phyloP scores from a whole-genome alignment of 2,888 invertebrate genomes.

The Ochropleura plecta region DNA sequence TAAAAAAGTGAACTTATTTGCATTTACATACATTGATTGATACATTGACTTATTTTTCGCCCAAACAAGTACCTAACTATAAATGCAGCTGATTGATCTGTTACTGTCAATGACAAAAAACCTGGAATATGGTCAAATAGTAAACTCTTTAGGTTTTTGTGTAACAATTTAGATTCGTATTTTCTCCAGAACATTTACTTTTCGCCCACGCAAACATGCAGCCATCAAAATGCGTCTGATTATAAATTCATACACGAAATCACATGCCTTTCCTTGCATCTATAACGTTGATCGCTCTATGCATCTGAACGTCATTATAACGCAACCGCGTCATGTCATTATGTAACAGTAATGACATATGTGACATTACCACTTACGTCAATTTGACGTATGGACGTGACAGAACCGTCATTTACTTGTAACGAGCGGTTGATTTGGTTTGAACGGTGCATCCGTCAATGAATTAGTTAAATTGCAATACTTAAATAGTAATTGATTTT shows the following conservation, averaged over 20 bases:
- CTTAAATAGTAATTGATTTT: not conserved
- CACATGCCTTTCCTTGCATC: slow-evolving; percentile 7
- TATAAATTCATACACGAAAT: slow-evolving; percentile 8
- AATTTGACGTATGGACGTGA: slow-evolving; percentile 19
- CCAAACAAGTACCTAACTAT: not conserved
- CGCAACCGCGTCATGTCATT: slow-evolving; percentile 22
- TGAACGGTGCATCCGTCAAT: slow-evolving; percentile 8
- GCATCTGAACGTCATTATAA: slow-evolving; percentile 20
- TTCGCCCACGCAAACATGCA: not conserved
- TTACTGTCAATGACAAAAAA: not conserved
- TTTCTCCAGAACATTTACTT: not conserved
- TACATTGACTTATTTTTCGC: not conserved
- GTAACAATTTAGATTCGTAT: not conserved
- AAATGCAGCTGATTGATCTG: not conserved
- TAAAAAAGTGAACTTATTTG: not conserved
- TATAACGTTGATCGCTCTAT: slow-evolving; percentile 11
- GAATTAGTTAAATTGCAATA: slow-evolving; percentile 2
- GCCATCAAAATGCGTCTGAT: slow-evolving; percentile 1
- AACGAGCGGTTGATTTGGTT: slow-evolving; percentile 22
- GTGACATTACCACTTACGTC: slow-evolving; percentile 29
- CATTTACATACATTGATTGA: too few relatives aligned
- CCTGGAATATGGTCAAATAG: not conserved
- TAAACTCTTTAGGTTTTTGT: not conserved
- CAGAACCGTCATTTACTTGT: not conserved
- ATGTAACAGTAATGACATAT: slow-evolving; percentile 34